These are phyloP conservation scores for Heloderma charlesbogerti DNA, from an alignment of 2,113 vertebrate species.

Conservation along the genomic window DNA sequence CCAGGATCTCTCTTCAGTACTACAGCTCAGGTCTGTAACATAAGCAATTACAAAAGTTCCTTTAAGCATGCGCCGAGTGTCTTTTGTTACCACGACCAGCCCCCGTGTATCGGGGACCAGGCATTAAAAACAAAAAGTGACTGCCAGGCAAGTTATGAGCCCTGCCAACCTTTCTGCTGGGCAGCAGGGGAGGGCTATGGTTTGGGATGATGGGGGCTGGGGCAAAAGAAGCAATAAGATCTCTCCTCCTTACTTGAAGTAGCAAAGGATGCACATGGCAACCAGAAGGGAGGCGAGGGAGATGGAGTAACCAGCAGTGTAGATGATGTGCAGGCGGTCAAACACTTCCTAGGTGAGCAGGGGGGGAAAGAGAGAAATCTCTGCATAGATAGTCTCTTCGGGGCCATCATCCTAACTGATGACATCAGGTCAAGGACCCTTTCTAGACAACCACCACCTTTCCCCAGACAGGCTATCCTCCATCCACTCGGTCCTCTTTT, in stretches of 20 bases:
- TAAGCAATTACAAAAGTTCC: not conserved
- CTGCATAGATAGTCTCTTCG: not conserved
- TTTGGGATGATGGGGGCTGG: not conserved
- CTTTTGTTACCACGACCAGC: not conserved
- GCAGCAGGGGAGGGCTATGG: not conserved
- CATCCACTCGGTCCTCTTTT: not conserved
- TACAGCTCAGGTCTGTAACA: not conserved
- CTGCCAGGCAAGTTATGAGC: not conserved
- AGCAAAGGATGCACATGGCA: slow-evolving; percentile 88
- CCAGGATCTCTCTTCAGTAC: not conserved
- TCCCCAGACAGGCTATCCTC: not conserved
- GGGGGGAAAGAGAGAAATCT: slow-evolving; percentile 14
- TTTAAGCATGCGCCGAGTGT: not conserved
- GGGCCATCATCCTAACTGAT: not conserved
- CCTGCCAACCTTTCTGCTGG: not conserved
- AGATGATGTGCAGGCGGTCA: slow-evolving; percentile 89
- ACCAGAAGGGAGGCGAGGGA: slow-evolving; percentile 86
- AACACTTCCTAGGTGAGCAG: slow-evolving; percentile 83
- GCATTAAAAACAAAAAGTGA: not conserved
- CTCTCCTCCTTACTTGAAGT: slow-evolving; percentile 86
- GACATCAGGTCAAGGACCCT: not conserved
- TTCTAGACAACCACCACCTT: not conserved
- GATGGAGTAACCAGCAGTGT: slow-evolving; percentile 90
- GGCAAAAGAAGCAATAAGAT: not conserved
- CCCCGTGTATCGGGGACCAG: not conserved